Percentiles rank a stretch among this genome's conserved stretches.
These are phyloP conservation scores for Mus musculus DNA, from an alignment of 2,113 vertebrate genomes.

Conservation along the genomic window DNA sequence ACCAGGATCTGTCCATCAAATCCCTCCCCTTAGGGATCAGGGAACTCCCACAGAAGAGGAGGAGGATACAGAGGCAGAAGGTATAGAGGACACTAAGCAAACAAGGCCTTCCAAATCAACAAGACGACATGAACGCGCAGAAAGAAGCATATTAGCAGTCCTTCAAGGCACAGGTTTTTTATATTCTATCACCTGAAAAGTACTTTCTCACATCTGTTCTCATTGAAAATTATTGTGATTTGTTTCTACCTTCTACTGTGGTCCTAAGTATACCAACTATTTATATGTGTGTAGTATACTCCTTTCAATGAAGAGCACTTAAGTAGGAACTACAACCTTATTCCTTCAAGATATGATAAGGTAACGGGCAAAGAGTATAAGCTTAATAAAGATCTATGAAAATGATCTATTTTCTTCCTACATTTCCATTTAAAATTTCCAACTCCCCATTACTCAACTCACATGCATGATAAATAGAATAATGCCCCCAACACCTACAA, in stretches of 20 bases:
- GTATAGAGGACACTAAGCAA: not conserved
- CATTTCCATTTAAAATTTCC: slow-evolving; percentile 4
- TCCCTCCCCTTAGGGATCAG: not conserved
- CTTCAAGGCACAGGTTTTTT: not conserved
- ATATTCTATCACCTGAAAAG: not conserved
- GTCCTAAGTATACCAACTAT: not conserved
- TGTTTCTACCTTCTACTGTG: not conserved
- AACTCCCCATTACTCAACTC: no score
- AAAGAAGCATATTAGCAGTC: not conserved
- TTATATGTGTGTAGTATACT: not conserved
- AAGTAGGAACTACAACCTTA: not conserved
- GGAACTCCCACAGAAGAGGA: not conserved
- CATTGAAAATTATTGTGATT: slow-evolving; percentile 13
- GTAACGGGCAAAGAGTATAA: not conserved
- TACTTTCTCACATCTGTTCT: not conserved
- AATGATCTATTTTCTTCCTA: not conserved
- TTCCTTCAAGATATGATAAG: not conserved
- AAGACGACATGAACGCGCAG: not conserved
- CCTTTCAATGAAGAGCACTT: slow-evolving; percentile 24
- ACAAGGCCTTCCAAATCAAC: not conserved
- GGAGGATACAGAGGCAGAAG: not conserved
- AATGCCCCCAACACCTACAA: not conserved
- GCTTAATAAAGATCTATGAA: slow-evolving; percentile 31
- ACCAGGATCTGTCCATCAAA: not conserved
- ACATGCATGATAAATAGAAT: no score